Evolutionary conservation across 2,113 vertebrate species (phyloP).

Genomic region (Puma concolor): DNA sequence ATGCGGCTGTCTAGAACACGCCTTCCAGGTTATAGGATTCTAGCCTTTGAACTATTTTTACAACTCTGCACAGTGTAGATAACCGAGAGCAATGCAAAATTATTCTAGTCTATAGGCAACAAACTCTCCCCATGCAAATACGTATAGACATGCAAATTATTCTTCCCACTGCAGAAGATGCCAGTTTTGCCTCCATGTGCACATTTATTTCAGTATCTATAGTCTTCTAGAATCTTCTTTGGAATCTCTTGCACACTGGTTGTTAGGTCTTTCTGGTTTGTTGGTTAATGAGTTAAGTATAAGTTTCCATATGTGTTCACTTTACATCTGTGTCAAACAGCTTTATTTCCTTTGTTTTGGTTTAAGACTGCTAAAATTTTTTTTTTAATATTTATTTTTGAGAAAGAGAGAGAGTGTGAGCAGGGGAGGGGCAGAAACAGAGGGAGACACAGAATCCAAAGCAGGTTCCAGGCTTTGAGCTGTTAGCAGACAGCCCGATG

Average conservation of each 20-base stretch:
- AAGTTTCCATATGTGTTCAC: neutral
- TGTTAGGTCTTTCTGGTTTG: neutral
- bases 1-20: neutral
- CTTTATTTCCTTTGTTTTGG: neutral
- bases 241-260: neutral
- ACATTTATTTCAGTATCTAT: neutral
- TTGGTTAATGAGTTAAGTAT: neutral
- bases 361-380: neutral
- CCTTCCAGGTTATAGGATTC: neutral
- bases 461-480: too few relatives aligned
- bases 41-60: neutral
- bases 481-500: too few relatives aligned
- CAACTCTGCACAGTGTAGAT: neutral
- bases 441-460: too few relatives aligned
- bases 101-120: neutral
- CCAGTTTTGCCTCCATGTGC: neutral
- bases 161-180: neutral
- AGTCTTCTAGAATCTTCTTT: conserved; percentile 9
- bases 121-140: neutral
- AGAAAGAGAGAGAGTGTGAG: too few relatives aligned
- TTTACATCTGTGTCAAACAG: neutral
- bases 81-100: neutral
- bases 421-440: too few relatives aligned
- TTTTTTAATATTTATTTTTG: too few relatives aligned
- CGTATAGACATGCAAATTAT: neutral